A percentile compares a stretch with the other conserved stretches of the same genome.
phyloP scores from a whole-genome alignment of 2,888 invertebrate species.

The Gasteruption jaculator region DNA sequence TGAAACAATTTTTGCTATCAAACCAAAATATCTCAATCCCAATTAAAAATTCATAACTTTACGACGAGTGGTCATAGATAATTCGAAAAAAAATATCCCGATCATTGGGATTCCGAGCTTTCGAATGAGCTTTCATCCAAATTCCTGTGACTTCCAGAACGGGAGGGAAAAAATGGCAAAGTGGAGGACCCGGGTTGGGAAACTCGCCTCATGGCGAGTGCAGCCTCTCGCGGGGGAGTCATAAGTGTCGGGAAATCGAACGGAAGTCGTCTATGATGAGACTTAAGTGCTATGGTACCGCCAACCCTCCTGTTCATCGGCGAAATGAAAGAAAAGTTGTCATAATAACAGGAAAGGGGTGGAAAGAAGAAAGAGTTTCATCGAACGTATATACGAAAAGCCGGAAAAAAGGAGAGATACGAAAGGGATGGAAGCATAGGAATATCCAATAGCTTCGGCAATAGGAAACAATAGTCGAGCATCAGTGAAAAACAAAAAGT shows the following conservation, averaged over 20 bases:
- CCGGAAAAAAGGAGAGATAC: slow-evolving; percentile 8
- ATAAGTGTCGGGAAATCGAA: slow-evolving; percentile 41
- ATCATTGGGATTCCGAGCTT: too few relatives aligned
- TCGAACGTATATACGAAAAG: slow-evolving; percentile 3
- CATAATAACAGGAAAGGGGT: slow-evolving; percentile 14
- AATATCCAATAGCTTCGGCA: slow-evolving; percentile 32
- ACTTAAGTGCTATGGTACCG: slow-evolving; percentile 24
- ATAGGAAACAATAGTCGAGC: slow-evolving; percentile 45
- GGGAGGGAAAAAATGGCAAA: too few relatives aligned
- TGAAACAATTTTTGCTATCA: too few relatives aligned
- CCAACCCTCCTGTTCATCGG: slow-evolving; percentile 18
- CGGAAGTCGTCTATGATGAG: slow-evolving; percentile 35
- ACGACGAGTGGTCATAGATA: too few relatives aligned
- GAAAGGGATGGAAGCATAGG: slow-evolving; percentile 14
- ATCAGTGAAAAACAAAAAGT: slow-evolving; percentile 51
- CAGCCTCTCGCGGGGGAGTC: too few relatives aligned
- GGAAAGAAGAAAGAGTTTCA: slow-evolving; percentile 14
- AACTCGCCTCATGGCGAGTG: too few relatives aligned
- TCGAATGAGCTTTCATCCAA: too few relatives aligned
- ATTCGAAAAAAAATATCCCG: too few relatives aligned
- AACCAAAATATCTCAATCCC: too few relatives aligned
- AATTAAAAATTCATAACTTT: too few relatives aligned
- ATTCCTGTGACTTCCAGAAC: too few relatives aligned
- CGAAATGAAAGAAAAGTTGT: slow-evolving; percentile 13
- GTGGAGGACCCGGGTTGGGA: too few relatives aligned